These are phyloP conservation scores for Rhopalosiphum nymphaeae DNA, from an alignment of 2,888 invertebrate genomes.

Conservation along the genomic window DNA sequence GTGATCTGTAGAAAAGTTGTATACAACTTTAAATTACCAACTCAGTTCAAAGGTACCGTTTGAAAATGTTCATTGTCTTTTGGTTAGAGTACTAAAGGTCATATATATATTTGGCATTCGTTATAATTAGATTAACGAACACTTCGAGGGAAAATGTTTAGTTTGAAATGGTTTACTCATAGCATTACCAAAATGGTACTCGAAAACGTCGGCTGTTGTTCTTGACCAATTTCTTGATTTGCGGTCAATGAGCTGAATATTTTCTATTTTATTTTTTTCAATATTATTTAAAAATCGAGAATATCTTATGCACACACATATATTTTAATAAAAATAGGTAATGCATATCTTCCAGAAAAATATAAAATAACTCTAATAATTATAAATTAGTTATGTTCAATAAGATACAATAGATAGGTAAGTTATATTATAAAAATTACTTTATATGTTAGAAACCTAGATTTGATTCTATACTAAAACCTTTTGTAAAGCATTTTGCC, in stretches of 20 bases:
- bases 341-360: not conserved
- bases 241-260: not conserved
- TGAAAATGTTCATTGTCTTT: slow-evolving; percentile 7
- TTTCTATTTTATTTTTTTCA: not conserved
- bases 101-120: slow-evolving; percentile 13
- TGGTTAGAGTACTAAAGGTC: not conserved
- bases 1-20: slow-evolving; percentile 20
- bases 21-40: slow-evolving; percentile 45
- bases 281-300: not conserved
- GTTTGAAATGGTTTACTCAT: slow-evolving; percentile 28
- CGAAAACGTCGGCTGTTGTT: not conserved
- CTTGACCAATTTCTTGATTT: not conserved
- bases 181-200: slow-evolving; percentile 16
- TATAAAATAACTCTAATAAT: not conserved
- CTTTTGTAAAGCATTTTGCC: not conserved
- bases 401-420: not conserved
- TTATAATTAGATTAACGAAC: slow-evolving; percentile 6
- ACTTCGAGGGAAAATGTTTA: not conserved
- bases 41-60: slow-evolving; percentile 25
- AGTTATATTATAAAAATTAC: not conserved
- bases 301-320: not conserved
- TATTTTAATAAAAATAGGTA: not conserved
- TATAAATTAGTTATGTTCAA: not conserved
- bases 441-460: not conserved
- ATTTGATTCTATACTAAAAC: not conserved